phyloP scores from a whole-genome alignment of 1,140 invertebrate genomes.

The Drosophila melanogaster region Release_6_plus_ISO1_MT NT_037436.4:18357001-18357500 shows the following conservation, averaged over 20 bases:
- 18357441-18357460: slow-evolving; percentile 2
- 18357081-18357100: slow-evolving; percentile 68
- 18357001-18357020: slow-evolving; percentile 50
- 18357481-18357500: slow-evolving; percentile 11
- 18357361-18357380: too few relatives aligned
- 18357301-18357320: too few relatives aligned
- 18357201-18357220: slow-evolving; percentile 41
- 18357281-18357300: too few relatives aligned
- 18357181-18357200: slow-evolving; percentile 51
- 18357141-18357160: slow-evolving; percentile 42
- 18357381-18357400: too few relatives aligned
- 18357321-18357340: too few relatives aligned
- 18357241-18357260: not conserved
- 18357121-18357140: slow-evolving; percentile 71
- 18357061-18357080: slow-evolving; percentile 37
- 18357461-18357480: slow-evolving; percentile 17
- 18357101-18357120: slow-evolving; percentile 80
- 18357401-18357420: not conserved
- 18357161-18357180: slow-evolving; percentile 43
- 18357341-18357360: too few relatives aligned
- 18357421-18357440: not conserved
- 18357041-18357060: slow-evolving; percentile 29
- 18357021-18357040: slow-evolving; percentile 33
- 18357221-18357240: slow-evolving; percentile 7
- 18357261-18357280: not conserved